A percentile compares a stretch with the other conserved stretches of the same genome.
Conservation (phyloP, 2,113 vertebrate species). For the Martes martes region DNA sequence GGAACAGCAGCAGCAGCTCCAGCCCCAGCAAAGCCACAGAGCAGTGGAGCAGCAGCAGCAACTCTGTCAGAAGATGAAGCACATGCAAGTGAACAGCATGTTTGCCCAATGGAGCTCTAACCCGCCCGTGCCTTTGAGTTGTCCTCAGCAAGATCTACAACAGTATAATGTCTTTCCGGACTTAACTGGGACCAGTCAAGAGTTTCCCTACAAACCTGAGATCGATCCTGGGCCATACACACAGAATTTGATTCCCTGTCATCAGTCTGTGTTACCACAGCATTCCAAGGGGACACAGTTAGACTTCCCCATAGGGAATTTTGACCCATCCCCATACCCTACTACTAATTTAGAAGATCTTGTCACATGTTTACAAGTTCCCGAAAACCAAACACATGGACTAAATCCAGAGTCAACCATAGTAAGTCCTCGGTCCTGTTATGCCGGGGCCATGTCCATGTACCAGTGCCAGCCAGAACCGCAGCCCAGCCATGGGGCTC, state of each 20-base stretch:
- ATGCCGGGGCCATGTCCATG: conserved; percentile 83
- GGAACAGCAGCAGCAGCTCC: conserved; percentile 67
- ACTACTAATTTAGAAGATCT: conserved; percentile 82
- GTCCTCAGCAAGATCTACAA: conserved; percentile 77
- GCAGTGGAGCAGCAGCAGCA: conserved; percentile 79
- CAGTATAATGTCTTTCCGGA: conserved; percentile 76
- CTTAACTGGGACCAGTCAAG: conserved; percentile 66
- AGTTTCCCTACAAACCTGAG: conserved; percentile 83
- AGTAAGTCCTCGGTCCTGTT: conserved; percentile 77
- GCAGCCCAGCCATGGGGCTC: conserved; percentile 66
- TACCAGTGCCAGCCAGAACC: conserved; percentile 80
- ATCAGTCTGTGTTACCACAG: conserved; percentile 72
- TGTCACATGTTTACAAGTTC: conserved; percentile 82
- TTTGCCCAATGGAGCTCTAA: conserved; percentile 77
- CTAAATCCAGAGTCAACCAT: conserved; percentile 70
- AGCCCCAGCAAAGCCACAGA: not conserved
- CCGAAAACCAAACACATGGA: conserved; percentile 75
- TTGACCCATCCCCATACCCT: conserved; percentile 77
- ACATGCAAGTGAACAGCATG: conserved; percentile 84
- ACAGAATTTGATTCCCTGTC: conserved; percentile 79
- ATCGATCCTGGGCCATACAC: conserved; percentile 72
- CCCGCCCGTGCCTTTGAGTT: conserved; percentile 58
- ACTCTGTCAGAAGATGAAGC: conserved; percentile 85
- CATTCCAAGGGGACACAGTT: conserved; percentile 76
- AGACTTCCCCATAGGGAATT: conserved; percentile 78